Evolutionary conservation across 2,113 vertebrate species (phyloP).

Genomic region (Scytalopus superciliaris): DNA sequence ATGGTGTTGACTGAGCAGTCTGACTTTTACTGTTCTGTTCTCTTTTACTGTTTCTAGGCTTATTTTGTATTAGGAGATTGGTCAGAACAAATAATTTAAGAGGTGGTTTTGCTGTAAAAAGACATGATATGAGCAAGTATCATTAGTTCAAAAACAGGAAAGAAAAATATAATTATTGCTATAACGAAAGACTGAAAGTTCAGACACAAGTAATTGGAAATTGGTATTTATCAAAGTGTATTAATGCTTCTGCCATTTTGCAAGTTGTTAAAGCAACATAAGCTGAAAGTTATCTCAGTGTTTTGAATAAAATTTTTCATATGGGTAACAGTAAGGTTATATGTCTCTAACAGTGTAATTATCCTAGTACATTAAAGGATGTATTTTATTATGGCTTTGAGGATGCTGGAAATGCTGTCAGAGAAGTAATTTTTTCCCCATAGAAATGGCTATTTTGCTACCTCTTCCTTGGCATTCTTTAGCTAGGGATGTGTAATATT

Average conservation of each 20-base stretch:
- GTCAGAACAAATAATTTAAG: neutral
- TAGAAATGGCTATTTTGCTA: neutral
- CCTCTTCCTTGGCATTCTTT: neutral
- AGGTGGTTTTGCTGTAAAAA: neutral
- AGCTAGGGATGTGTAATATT: neutral
- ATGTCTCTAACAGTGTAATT: neutral
- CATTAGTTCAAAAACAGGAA: neutral
- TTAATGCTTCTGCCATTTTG: neutral
- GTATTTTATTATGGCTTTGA: neutral
- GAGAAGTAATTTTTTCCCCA: neutral
- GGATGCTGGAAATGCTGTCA: neutral
- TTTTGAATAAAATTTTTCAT: neutral
- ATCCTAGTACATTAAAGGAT: neutral
- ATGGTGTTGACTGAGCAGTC: neutral
- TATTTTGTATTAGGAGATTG: neutral
- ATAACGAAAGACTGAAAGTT: neutral
- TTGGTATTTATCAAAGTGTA: neutral
- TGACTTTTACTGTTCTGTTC: neutral
- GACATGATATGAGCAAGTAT: neutral
- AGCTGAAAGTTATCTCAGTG: neutral
- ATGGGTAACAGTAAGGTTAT: neutral
- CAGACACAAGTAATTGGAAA: neutral
- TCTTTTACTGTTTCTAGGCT: neutral
- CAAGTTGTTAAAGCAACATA: neutral
- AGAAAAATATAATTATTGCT: neutral